Evolutionary conservation across 2,797 vertebrate species (phyloP), one percentile per base, ranked within the genome.

Genomic region (Rhincodon typus): DNA sequence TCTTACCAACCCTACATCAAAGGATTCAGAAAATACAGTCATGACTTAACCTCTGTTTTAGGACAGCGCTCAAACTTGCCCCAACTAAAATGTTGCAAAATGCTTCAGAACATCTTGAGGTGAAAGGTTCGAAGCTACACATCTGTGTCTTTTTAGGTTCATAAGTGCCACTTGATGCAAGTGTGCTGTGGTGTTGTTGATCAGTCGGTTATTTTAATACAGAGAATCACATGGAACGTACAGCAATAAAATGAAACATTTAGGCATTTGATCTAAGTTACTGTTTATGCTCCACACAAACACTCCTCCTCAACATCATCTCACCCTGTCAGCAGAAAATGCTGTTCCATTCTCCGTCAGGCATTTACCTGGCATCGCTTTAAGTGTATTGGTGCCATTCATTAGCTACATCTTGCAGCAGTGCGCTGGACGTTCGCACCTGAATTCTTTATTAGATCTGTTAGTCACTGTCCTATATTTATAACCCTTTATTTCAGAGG

Each of bases 1-100:
- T 98, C 97, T 98, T 98, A 88, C 98, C 98, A 96, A 98, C 98
- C 0, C 98, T 98, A 97, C 95, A 0, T 17, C 19, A 87, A 69
- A 13, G 57, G 70, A 86, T 38, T 19, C 42, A 77, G 57, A 67
- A 69, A 46, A 84, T 25, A 25, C 21, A 84, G 38, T 46, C 82
- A 84, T 42, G 10, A 4, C 6, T 84, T 23, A 84, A 46, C 38
- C 42, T 84, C 38, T 10, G 23, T 46, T 84, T 46, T 46, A 25
- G 4, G 4, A 84, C 42, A 15, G 4, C 42, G 42, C 38, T 21
- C 23, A 5, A 84, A 6, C 19, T 38, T 8, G 42, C 38, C 46
- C 82, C 42, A 46, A 42, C 5, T 42, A 6, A 84, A 46, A 8
- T 19, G 79, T 42, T 7, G 82, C 42, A 3, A 82, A 38, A 82